Conservation (phyloP, 2,888 invertebrate genomes). For the Limnephilus lunatus region DNA sequence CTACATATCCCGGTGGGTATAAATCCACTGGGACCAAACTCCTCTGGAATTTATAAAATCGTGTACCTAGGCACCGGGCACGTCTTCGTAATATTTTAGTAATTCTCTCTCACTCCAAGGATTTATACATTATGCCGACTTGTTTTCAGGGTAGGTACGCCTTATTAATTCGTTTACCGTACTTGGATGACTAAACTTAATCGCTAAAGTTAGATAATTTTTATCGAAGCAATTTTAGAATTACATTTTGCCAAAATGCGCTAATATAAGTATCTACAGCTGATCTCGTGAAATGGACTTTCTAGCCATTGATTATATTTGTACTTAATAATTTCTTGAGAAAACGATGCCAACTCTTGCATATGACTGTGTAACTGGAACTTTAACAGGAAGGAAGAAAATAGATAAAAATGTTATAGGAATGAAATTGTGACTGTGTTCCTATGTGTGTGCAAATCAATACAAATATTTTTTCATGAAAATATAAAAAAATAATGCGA, state of each 20-base stretch:
- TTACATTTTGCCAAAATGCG: background rate
- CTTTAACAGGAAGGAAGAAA: no score
- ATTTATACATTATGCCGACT: slow-evolving; percentile 46
- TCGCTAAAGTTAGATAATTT: background rate
- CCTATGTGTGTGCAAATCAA: no score
- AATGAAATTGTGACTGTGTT: no score
- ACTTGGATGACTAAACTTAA: background rate
- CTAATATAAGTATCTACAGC: background rate
- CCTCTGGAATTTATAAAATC: slow-evolving; percentile 37
- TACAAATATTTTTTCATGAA: no score
- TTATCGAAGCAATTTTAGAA: background rate
- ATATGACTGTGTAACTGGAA: no score
- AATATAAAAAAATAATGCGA: no score
- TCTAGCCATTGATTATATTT: background rate
- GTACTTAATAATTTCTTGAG: no score
- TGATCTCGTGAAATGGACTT: background rate
- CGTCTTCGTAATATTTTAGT: slow-evolving; percentile 47
- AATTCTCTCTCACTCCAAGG: slow-evolving; percentile 32
- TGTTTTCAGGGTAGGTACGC: slow-evolving; percentile 40
- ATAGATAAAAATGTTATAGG: no score
- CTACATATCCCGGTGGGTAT: background rate
- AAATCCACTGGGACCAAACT: slow-evolving; percentile 27
- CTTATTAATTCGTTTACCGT: slow-evolving; percentile 33
- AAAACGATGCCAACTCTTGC: no score
- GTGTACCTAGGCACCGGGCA: slow-evolving; percentile 38